Evolutionary conservation across 2,797 vertebrate genomes (phyloP).

Genomic region (Lepus townsendii): DNA sequence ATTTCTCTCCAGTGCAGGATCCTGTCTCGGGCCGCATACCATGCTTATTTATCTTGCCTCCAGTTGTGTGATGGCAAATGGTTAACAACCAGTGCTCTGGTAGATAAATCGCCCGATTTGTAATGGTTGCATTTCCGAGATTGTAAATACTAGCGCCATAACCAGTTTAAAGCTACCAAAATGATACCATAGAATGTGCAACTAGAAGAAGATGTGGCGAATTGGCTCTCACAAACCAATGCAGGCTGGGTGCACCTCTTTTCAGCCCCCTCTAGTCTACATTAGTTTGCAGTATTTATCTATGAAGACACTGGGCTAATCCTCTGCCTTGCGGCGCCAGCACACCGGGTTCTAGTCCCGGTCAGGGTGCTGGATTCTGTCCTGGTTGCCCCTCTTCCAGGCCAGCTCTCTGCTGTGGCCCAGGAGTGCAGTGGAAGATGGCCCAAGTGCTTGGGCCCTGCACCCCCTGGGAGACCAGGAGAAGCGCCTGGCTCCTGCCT

Average conservation of each 20-base stretch:
- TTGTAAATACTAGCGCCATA: not conserved
- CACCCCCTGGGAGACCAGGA: too few species aligned
- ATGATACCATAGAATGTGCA: not conserved
- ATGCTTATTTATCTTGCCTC: not conserved
- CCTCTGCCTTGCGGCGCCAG: too few species aligned
- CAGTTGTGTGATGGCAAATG: not conserved
- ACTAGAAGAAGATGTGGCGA: not conserved
- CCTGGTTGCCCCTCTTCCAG: too few species aligned
- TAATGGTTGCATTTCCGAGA: not conserved
- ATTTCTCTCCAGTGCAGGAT: not conserved
- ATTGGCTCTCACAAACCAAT: not conserved
- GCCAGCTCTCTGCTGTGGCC: too few species aligned
- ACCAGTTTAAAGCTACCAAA: not conserved
- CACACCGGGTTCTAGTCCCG: too few species aligned
- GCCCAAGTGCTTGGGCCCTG: too few species aligned
- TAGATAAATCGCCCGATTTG: not conserved
- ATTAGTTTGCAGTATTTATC: not conserved
- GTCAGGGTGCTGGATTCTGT: too few species aligned
- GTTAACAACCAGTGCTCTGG: not conserved
- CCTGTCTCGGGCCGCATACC: not conserved
- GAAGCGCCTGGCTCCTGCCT: too few species aligned
- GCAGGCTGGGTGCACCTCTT: not conserved
- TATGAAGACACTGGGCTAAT: not conserved
- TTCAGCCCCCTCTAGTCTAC: not conserved
- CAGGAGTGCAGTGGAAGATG: too few species aligned